Percentiles rank a stretch among this genome's conserved stretches.
Evolutionary conservation across 1,140 invertebrate genomes (phyloP).

Genomic region (Campoletis sonorensis): DNA sequence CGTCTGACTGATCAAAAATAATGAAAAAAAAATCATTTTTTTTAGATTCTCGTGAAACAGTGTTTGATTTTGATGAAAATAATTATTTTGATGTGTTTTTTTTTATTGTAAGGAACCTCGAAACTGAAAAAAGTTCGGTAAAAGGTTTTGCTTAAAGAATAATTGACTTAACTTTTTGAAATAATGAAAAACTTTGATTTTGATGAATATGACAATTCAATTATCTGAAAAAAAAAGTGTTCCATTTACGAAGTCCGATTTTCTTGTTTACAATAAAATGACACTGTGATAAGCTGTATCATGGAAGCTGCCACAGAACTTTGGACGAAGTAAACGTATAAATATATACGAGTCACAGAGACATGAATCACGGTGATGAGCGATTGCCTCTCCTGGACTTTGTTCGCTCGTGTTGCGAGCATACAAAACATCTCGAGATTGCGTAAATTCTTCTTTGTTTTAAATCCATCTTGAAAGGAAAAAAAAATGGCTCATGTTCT

Average conservation of each 20-base stretch:
- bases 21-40: no score
- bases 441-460: conserved; percentile 37
- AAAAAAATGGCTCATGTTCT: conserved; percentile 3
- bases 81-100: no score
- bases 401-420: not conserved
- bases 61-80: no score
- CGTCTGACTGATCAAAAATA: no score
- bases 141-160: no score
- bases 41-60: no score
- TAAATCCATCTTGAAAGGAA: conserved; percentile 1
- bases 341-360: not conserved
- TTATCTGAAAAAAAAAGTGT: conserved; percentile 13
- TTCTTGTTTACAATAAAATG: not conserved
- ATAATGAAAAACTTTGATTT: not conserved
- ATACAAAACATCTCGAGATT: conserved; percentile 11
- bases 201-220: not conserved
- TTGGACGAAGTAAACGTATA: not conserved
- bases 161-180: no score
- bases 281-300: not conserved
- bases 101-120: no score
- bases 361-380: conserved; percentile 26
- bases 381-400: conserved; percentile 45
- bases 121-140: no score
- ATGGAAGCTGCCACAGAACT: not conserved
- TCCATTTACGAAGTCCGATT: not conserved